Evolutionary conservation across 53 echinoderm and acorn worm species (phyloP), one percentile per base, ranked within the genome.

Genomic region (Holothuria scabra): DNA sequence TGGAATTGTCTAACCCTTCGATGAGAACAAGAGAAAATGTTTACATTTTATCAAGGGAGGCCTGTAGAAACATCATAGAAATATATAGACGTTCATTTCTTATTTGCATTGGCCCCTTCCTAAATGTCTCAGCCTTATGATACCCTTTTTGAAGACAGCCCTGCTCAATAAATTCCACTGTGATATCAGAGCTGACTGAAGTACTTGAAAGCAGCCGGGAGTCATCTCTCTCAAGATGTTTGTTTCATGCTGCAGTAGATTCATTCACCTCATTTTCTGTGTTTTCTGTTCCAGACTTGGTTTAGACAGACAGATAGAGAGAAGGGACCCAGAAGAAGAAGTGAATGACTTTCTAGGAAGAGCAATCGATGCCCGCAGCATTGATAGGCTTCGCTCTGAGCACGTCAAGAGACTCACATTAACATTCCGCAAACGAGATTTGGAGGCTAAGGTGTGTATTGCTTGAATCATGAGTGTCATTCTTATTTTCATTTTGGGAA

Each of bases 321-420:
- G 87, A 32, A 58, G 66, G 4, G 91, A 93, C 67, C 99, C 99
- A 14, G 99, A 95, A 64, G 99, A 99, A 52, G 99, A 99, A 84
- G 99, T 93, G 26, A 95, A 99, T 69, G 99, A 99, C 79, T 99
- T 99, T 89, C 87, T 99, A 56, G 93, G 99, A 48, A 90, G 99
- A 24, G 99, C 99, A 70, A 99, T 99, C 52, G 99, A 99, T 78
- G 99, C 99, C 38, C 86, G 99, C 33, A 99, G 99, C 87, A 99
- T 99, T 37, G 99, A 99, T 91, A 90, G 99, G 74, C 79, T 99
- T 41, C 92, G 99, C 26, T 99, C 99, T 3, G 99, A 99, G 84
- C 99, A 99, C 56, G 99, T 99, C 89, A 95, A 95, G 56, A 91
- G 91, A 82, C 86, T 99, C 67, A 92, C 95, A 16, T 84, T 99